Percentiles rank a stretch among this genome's conserved stretches.
These are phyloP conservation scores for Chrysodeixis includens DNA, from an alignment of 2,888 invertebrate species.

Conservation along the genomic window DNA sequence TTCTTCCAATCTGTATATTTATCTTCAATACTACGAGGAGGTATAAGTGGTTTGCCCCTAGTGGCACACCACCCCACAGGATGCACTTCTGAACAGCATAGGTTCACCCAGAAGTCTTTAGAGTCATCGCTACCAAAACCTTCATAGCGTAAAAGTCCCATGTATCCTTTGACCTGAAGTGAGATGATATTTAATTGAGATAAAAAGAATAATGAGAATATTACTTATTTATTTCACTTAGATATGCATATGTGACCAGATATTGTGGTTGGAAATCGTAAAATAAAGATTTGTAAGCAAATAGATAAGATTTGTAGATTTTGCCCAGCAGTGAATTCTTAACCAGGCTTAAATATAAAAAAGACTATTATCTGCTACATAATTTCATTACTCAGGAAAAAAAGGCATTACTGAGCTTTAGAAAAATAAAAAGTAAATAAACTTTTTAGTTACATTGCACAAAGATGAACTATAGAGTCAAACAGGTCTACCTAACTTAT, in stretches of 20 bases:
- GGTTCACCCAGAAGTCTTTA: conserved; percentile 98
- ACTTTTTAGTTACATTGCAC: too few relatives aligned
- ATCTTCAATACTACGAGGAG: conserved; percentile 97
- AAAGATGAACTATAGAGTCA: not conserved
- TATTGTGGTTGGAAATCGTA: too few relatives aligned
- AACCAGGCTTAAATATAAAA: too few relatives aligned
- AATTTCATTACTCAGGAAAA: too few relatives aligned
- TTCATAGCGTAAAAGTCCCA: conserved; percentile 95
- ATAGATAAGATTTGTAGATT: too few relatives aligned
- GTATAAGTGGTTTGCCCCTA: conserved; percentile 97
- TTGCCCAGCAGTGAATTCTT: too few relatives aligned
- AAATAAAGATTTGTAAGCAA: too few relatives aligned
- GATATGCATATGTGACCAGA: too few relatives aligned
- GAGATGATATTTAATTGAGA: conserved; percentile 11
- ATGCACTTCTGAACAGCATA: conserved; percentile 98
- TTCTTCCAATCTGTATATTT: conserved; percentile 99
- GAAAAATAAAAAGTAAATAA: too few relatives aligned
- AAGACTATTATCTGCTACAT: too few relatives aligned
- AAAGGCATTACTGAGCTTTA: too few relatives aligned
- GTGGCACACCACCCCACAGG: conserved; percentile 99
- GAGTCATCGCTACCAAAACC: conserved; percentile 96
- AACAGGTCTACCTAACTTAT: not conserved
- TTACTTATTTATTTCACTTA: too few relatives aligned
- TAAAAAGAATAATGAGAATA: not conserved
- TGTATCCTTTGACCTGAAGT: conserved; percentile 93